phyloP scores from a whole-genome alignment of 2,797 vertebrate genomes.

The Phyllotis vaccarum region DNA sequence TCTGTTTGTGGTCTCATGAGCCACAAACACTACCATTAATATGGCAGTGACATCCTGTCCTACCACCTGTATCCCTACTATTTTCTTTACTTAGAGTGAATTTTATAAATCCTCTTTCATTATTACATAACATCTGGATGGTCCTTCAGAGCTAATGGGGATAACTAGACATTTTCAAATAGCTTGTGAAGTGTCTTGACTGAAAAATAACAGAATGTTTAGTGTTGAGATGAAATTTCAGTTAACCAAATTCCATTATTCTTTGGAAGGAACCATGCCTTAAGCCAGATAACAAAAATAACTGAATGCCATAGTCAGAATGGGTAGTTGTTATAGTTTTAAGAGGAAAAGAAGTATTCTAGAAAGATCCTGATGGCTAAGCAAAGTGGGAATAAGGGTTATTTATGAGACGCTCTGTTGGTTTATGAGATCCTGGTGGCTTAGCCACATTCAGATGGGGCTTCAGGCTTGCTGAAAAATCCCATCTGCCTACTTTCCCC shows the following conservation, averaged over 20 bases:
- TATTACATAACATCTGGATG: not conserved
- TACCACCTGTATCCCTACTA: not conserved
- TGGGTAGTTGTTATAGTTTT: not conserved
- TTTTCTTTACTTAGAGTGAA: not conserved
- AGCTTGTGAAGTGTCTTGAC: not conserved
- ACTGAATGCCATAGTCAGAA: not conserved
- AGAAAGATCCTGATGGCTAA: not conserved
- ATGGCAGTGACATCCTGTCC: not conserved
- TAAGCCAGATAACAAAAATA: not conserved
- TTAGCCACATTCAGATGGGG: not conserved
- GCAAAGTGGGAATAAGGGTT: not conserved
- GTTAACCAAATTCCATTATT: not conserved
- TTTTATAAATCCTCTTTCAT: not conserved
- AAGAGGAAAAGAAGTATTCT: not conserved
- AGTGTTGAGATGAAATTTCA: not conserved
- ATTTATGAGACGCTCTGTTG: not conserved
- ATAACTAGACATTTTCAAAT: constrained; percentile 15
- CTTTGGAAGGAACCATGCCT: not conserved
- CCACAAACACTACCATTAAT: not conserved
- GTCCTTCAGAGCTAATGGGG: not conserved
- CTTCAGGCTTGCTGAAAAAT: not conserved
- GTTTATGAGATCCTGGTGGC: not conserved
- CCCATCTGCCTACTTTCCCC: not conserved
- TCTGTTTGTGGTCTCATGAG: not conserved
- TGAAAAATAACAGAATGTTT: constrained; percentile 34